Percentiles rank a stretch among this genome's conserved stretches.
These are phyloP conservation scores for Leptopilina clavipes DNA, from an alignment of 1,140 invertebrate genomes.

Conservation along the genomic window DNA sequence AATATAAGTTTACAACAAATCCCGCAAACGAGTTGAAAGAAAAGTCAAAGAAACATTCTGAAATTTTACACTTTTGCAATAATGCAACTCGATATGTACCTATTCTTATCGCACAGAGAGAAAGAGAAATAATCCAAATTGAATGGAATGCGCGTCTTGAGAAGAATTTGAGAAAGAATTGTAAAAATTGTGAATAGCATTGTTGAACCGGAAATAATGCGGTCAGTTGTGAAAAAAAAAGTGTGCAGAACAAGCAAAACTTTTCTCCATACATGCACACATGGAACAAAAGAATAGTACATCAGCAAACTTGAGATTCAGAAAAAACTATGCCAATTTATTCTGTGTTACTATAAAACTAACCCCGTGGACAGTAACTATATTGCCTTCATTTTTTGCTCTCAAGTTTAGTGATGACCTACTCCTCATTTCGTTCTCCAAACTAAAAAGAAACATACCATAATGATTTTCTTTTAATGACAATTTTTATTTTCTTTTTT, in stretches of 20 bases:
- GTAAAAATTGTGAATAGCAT: not conserved
- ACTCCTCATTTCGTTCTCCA: not conserved
- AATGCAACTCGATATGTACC: no score
- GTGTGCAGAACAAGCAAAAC: conserved; percentile 11
- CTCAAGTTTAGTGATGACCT: not conserved
- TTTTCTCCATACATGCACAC: not conserved
- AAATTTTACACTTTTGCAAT: no score
- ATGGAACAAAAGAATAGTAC: not conserved
- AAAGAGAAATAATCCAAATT: not conserved
- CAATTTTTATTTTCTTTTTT: not conserved
- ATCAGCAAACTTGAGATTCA: conserved; percentile 22
- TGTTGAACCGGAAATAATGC: not conserved
- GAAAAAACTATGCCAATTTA: conserved; percentile 26
- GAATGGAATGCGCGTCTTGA: no score
- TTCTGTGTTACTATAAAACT: conserved; percentile 23
- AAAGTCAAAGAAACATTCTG: no score
- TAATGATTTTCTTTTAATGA: not conserved
- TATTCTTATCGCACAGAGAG: no score
- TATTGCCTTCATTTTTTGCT: conserved; percentile 11
- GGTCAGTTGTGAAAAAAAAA: not conserved
- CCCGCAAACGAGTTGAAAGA: no score
- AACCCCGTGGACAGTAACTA: conserved; percentile 18
- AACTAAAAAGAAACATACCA: not conserved
- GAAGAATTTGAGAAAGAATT: not conserved
- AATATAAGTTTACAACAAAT: no score